Conservation (phyloP, 2,113 vertebrate species). For the Phalacrocorax carbo region DNA sequence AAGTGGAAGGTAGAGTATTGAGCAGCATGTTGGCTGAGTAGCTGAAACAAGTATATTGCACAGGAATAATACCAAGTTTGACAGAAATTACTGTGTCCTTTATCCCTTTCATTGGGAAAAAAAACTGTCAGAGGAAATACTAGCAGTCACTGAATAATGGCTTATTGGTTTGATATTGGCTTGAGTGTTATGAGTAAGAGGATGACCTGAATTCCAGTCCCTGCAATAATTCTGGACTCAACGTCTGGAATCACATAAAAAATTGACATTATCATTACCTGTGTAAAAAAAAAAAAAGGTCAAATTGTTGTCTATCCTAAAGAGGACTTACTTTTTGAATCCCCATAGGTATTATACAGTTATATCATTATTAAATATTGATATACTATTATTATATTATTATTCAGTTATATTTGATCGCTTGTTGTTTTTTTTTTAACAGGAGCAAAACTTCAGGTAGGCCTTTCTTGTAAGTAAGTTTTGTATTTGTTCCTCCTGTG, state of each 20-base stretch:
- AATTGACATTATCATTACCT: neutral
- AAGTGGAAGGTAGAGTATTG: neutral
- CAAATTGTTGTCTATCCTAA: neutral
- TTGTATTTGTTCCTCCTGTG: neutral
- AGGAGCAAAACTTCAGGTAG: neutral
- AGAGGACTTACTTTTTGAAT: neutral
- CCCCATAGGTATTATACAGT: neutral
- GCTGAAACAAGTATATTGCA: neutral
- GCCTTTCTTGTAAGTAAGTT: neutral
- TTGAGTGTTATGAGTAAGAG: neutral
- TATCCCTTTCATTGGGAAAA: neutral
- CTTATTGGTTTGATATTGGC: neutral
- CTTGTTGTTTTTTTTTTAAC: neutral
- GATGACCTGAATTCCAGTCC: neutral
- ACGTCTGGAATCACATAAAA: neutral
- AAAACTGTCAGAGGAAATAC: neutral
- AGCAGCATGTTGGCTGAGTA: neutral
- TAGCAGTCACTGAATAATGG: neutral
- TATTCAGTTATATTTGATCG: neutral
- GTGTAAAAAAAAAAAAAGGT: fast-evolving
- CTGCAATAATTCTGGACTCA: neutral
- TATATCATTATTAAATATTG: neutral
- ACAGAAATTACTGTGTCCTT: neutral
- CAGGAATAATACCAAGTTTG: neutral
- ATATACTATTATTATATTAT: neutral